Percentiles rank a stretch among this genome's conserved stretches.
phyloP scores from a whole-genome alignment of 2,888 invertebrate species.

The Drosophila meridionalis region DNA sequence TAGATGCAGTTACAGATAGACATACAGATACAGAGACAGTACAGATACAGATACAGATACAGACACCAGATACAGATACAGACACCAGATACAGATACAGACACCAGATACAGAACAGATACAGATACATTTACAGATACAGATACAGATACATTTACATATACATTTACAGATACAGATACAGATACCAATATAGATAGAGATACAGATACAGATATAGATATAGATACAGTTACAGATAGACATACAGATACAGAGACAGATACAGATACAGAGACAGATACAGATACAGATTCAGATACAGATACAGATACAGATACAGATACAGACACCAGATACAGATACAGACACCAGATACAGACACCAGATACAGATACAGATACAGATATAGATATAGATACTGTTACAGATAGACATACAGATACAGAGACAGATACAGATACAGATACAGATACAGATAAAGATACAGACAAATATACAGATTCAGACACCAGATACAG shows the following conservation, averaged over 20 bases:
- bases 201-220: not conserved
- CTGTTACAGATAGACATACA: not conserved
- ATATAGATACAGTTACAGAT: not conserved
- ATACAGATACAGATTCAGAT: not conserved
- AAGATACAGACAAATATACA: not conserved
- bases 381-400: not conserved
- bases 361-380: not conserved
- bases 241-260: not conserved
- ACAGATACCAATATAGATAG: not conserved
- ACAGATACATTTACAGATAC: not conserved
- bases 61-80: not conserved
- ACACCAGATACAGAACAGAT: not conserved
- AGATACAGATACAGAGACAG: not conserved
- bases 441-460: not conserved
- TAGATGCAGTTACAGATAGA: not conserved
- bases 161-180: not conserved
- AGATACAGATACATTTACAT: not conserved
- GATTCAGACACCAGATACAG: slow-evolving; percentile 2
- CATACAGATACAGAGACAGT: not conserved
- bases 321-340: not conserved
- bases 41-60: not conserved
- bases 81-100: not conserved
- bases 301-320: not conserved
- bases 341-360: slow-evolving; percentile 1
- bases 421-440: not conserved